These are phyloP conservation scores for Phymatocera aterrima DNA, from an alignment of 2,888 invertebrate species.

Conservation along the genomic window DNA sequence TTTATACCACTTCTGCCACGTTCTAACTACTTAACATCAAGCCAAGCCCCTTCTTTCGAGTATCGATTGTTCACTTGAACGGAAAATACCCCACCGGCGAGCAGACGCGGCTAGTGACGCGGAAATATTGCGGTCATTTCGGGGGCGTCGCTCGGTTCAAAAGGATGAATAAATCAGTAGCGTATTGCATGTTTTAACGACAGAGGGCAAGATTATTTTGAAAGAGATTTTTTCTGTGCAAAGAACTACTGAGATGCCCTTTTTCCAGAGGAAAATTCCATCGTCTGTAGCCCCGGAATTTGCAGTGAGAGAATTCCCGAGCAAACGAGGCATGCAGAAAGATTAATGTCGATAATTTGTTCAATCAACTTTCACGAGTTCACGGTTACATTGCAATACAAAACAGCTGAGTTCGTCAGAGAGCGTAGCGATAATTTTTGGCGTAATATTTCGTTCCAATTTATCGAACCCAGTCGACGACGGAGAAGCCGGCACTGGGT, in stretches of 20 bases:
- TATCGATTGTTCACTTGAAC: conserved; percentile 40
- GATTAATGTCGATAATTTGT: too few relatives aligned
- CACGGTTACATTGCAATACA: too few relatives aligned
- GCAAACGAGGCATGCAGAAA: too few relatives aligned
- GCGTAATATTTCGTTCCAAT: conserved; percentile 28
- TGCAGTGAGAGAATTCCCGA: too few relatives aligned
- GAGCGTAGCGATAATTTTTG: not conserved
- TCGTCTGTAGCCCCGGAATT: too few relatives aligned
- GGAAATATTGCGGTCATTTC: conserved; percentile 28
- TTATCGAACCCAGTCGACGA: conserved; percentile 25
- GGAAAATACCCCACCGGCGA: conserved; percentile 40
- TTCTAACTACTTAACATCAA: conserved; percentile 36
- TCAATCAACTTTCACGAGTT: too few relatives aligned
- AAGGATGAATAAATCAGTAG: not conserved
- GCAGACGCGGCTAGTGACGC: conserved; percentile 21
- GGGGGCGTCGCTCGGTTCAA: not conserved
- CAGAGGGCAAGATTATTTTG: not conserved
- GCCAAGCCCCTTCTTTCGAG: conserved; percentile 12
- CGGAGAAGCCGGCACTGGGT: not conserved
- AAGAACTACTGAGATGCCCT: too few relatives aligned
- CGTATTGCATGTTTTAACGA: not conserved
- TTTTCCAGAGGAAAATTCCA: too few relatives aligned
- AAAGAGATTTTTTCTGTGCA: too few relatives aligned
- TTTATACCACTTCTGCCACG: conserved; percentile 15
- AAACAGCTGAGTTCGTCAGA: too few relatives aligned